Base-by-base conservation (phyloP, 2,888 invertebrate genomes). In the Mythimna albipuncta region DNA sequence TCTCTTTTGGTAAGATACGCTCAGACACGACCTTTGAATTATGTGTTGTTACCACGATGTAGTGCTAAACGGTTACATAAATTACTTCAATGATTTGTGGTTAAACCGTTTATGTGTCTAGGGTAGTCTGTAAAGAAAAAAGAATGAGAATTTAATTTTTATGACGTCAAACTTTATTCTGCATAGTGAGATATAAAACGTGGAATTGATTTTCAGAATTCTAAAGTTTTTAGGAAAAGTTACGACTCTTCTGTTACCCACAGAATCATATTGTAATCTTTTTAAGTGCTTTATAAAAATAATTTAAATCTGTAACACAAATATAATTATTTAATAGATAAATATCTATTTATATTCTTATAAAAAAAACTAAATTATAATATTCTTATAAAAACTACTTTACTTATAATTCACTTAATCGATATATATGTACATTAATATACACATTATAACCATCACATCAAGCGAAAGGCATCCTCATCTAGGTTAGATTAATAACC, bases 21-120 rank as follows among this genome's bases (percentile, higher is more conserved):
- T 85, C 73, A 83, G 85, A 88, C 86, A 86, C 87, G 82, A 85
- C 82, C 83, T 88, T 89, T 91, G 90, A 91, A 84, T 90, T 91
- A 91, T 91, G 88, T 86, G 82, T 81, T 86, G 85, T 84, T 85
- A 88, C 85, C 66, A 76, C 86, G 81, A 87, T 87, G 85, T 86
- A 84, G 85, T 86, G 80, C 84, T 88, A 85, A 89, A 89, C 85
- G 85, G 85, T 89, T 87, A 85, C 86, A 89, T 89, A 89, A 88
- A 88, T 89, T 86, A 88, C 82, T 79, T 59, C 64, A 70, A 87
- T 88, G 85, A 86, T 86, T 86, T 86, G 83, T 86, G 83, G 82
- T 83, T 69, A 32, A 74, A 58, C 58, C 26, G 62, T 72, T 70
- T 79, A 69, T 47, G 69, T 57, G 47, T 65, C 58, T 65, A 50